Evolutionary conservation across 2,888 invertebrate species (phyloP).

Genomic region (Acheta domesticus): DNA sequence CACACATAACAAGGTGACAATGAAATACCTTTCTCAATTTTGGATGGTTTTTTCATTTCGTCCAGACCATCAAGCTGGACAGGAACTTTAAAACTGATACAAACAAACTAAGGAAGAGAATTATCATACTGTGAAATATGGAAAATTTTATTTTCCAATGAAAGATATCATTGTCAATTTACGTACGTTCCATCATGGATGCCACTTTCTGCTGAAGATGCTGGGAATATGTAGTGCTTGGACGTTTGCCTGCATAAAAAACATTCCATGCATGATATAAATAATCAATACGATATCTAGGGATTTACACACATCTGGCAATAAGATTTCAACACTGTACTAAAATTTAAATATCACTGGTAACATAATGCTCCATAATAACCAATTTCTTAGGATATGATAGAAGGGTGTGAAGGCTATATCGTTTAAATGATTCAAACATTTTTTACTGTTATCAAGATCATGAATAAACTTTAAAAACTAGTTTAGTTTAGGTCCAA

Average conservation of each 20-base stretch:
- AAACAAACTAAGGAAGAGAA: not conserved
- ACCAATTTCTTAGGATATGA: too few species aligned
- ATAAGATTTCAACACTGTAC: too few species aligned
- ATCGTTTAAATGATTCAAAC: too few species aligned
- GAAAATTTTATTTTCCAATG: not conserved
- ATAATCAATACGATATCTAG: too few species aligned
- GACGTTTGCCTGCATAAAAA: conserved; percentile 34
- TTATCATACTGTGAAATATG: not conserved
- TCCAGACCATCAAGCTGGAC: not conserved
- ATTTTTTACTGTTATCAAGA: too few species aligned
- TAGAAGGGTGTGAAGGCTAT: too few species aligned
- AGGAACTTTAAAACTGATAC: not conserved
- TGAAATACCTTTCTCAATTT: conserved; percentile 18
- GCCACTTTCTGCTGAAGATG: conserved; percentile 52
- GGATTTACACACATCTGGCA: too few species aligned
- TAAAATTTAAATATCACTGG: too few species aligned
- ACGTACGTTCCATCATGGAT: conserved; percentile 51
- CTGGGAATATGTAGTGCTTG: conserved; percentile 49
- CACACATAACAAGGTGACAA: not conserved
- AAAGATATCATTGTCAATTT: conserved; percentile 35
- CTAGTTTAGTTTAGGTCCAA: too few species aligned
- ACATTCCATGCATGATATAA: conserved; percentile 22
- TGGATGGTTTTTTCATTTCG: conserved; percentile 9
- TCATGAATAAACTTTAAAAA: too few species aligned
- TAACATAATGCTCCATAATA: too few species aligned